Percentiles rank a stretch among this genome's conserved stretches.
These are phyloP conservation scores for Eledona agricola DNA, from an alignment of 2,888 invertebrate genomes.

Conservation along the genomic window DNA sequence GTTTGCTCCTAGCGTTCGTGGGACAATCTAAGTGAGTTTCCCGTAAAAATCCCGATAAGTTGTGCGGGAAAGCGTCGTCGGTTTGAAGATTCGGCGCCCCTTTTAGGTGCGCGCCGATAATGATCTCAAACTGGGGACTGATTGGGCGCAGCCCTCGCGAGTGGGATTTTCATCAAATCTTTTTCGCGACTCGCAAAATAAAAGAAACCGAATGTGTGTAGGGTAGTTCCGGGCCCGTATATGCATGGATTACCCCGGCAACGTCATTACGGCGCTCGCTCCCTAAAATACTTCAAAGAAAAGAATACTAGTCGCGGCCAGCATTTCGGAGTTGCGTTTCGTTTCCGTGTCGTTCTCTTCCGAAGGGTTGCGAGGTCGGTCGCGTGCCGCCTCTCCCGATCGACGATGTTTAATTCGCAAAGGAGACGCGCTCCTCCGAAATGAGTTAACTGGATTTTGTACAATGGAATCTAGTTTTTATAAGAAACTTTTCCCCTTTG, in stretches of 20 bases:
- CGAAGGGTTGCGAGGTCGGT: background rate
- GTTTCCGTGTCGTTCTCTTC: constrained; percentile 1
- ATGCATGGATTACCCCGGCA: constrained; percentile 61
- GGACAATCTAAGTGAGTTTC: background rate
- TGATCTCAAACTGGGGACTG: constrained; percentile 41
- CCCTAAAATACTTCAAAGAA: constrained; percentile 60
- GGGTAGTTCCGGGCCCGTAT: constrained; percentile 51
- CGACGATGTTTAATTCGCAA: constrained; percentile 53
- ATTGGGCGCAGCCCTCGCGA: constrained; percentile 39
- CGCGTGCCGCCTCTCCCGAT: constrained; percentile 45
- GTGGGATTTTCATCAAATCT: constrained; percentile 49
- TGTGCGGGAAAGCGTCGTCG: constrained; percentile 7
- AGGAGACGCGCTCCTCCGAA: constrained; percentile 54
- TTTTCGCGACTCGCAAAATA: constrained; percentile 50
- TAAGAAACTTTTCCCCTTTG: constrained; percentile 55
- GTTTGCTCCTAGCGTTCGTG: background rate
- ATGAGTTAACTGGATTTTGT: constrained; percentile 58
- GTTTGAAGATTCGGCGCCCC: too few relatives aligned
- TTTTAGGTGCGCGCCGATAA: constrained; percentile 36
- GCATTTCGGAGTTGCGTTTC: constrained; percentile 41
- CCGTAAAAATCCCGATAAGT: too few relatives aligned
- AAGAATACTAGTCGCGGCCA: constrained; percentile 46
- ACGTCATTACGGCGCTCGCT: constrained; percentile 58
- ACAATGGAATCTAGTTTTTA: constrained; percentile 56
- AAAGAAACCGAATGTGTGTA: constrained; percentile 50